A percentile compares a stretch with the other conserved stretches of the same genome.
These are phyloP conservation scores for Polyodon spathula DNA, from an alignment of 2,113 vertebrate genomes.

Conservation along the genomic window DNA sequence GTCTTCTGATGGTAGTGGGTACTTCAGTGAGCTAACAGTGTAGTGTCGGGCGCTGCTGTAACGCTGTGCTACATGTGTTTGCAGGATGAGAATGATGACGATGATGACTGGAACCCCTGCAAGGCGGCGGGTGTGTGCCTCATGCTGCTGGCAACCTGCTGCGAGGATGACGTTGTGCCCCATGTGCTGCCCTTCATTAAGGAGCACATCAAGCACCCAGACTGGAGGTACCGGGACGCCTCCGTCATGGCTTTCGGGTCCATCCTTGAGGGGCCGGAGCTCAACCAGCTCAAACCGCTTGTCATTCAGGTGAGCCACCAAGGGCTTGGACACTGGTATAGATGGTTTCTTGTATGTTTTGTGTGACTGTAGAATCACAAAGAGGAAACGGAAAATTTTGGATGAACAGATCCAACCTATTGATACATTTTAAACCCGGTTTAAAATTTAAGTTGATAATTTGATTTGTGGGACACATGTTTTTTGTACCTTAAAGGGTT, in stretches of 20 bases:
- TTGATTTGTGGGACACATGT: no score
- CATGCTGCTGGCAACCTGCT: conserved; percentile 94
- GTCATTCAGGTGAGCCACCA: conserved; percentile 72
- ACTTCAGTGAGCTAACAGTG: no score
- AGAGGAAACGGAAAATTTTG: no score
- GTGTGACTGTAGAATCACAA: no score
- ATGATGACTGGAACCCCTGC: conserved; percentile 96
- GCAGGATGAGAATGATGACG: conserved; percentile 93
- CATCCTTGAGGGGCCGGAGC: conserved; percentile 91
- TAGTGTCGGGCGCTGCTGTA: no score
- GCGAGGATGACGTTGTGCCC: conserved; percentile 93
- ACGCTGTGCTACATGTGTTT: not conserved
- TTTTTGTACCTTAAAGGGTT: no score
- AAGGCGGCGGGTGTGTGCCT: conserved; percentile 93
- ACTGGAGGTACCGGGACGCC: conserved; percentile 93
- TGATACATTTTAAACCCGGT: no score
- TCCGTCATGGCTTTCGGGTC: conserved; percentile 95
- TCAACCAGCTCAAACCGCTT: conserved; percentile 89
- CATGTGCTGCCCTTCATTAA: conserved; percentile 97
- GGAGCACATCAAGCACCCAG: conserved; percentile 86
- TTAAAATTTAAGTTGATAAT: no score
- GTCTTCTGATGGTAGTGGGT: no score
- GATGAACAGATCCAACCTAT: no score
- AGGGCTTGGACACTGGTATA: no score
- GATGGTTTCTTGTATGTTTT: no score